Evolutionary conservation across 2,888 invertebrate species (phyloP), one percentile per base, ranked within the genome.

Genomic region (Abscondita cerata): DNA sequence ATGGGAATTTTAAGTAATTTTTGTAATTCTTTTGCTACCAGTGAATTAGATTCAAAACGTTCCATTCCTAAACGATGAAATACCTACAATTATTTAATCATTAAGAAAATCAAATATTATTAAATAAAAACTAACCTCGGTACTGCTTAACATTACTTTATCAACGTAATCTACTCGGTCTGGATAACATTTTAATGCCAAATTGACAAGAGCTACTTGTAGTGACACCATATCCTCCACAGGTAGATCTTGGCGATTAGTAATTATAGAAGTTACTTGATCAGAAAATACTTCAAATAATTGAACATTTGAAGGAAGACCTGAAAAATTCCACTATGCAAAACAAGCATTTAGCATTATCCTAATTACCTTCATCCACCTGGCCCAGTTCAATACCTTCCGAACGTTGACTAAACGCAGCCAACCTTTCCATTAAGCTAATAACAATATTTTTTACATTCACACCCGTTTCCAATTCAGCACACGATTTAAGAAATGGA

Each of bases 371-470:
- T 47, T 59, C 53, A 36, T 66, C 65, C 38, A 13, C 65, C 47
- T 55, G 56, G 25, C 20, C 59, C 0, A 67, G 68, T 16, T 83
- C 84, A 5, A 83, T 81, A 47, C 85, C 87, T 72, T 88, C 87
- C 52, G 86, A 84, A 72, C 93, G 86, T 81, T 93, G 92, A 75
- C 93, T 93, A 73, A 91, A 95, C 0, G 90, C 87, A 1, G 94
- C 92, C 44, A 95, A 84, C 15, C 95, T 84, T 79, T 99, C 98
- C 72, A 99, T 98, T 31, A 99, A 83, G 1, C 97, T 93, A 68
- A 98, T 98, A 65, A 99, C 95, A 65, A 99, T 96, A 79, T 97
- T 98, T 82, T 98, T 98, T 5, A 98, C 97, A 80, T 98, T 98
- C 9, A 99, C 98, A 6, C 93, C 94, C 0, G 91, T 89, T 76